Evolutionary conservation across 1,140 invertebrate genomes (phyloP), one percentile per base, ranked within the genome.

Genomic region (Hydropsyche tenuis): DNA sequence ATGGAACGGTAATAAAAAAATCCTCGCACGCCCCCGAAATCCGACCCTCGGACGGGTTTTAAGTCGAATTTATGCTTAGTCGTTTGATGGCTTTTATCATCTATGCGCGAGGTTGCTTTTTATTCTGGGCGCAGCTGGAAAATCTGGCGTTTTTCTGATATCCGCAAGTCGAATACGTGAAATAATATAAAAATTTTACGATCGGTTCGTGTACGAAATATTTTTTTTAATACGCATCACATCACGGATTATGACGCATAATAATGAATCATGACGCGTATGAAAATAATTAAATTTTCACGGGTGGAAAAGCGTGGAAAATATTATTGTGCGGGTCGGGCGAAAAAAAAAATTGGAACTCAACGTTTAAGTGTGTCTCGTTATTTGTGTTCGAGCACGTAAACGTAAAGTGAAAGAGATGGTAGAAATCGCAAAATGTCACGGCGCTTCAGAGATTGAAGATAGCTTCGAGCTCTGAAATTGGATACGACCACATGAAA

Each of bases 401-500:
- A 37, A 37, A 37, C 30, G 30, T 37, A 37, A 37, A 37, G 30
- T 37, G 30, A 37, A 37, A 37, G 46, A 53, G 9, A 16, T 9
- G 20, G 48, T 5, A 16, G 16, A 53, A 22, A 63, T 69, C 30
- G 30, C 51, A 27, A 63, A 73, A 73, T 56, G 43, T 73, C 60
- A 46, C 22, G 68, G 51, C 60, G 65, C 56, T 56, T 62, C 65
- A 46, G 64, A 73, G 66, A 62, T 73, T 69, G 12, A 65, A 60
- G 65, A 73, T 73, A 73, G 48, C 11, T 42, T 22, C 51, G 43
- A 74, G 23, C 30, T 42, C 27, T 30, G 45, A 74, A 74, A 74
- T 74, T 74, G 73, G 73, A 74, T 74, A 74, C 66, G 56, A 65
- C 68, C 56, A 60, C 66, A 66, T 74, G 69, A 74, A 74, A 74